These are phyloP conservation scores for Trinectes maculatus DNA, from an alignment of 2,113 vertebrate species.

Conservation along the genomic window DNA sequence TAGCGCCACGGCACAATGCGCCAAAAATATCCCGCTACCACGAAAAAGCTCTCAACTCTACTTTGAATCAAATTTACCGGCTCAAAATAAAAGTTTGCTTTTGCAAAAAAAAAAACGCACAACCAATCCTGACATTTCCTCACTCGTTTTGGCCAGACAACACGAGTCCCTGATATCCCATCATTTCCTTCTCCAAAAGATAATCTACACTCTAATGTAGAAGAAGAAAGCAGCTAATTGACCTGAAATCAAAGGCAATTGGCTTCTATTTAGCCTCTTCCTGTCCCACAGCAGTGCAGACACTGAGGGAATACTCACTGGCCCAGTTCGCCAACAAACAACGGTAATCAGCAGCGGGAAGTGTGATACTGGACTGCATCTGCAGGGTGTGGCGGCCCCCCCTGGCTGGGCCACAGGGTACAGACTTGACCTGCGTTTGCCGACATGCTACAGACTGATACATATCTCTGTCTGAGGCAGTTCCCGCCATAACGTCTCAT, in stretches of 20 bases:
- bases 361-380: constrained; percentile 39
- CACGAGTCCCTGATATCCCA: constrained; percentile 36
- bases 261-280: constrained; percentile 74
- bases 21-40: constrained; percentile 49
- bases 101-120: constrained; percentile 11
- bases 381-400: constrained; percentile 47
- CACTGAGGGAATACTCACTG: constrained; percentile 47
- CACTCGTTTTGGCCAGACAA: constrained; percentile 48
- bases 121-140: constrained; percentile 5
- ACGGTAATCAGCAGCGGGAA: constrained; percentile 39
- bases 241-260: constrained; percentile 79
- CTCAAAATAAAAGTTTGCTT: constrained; percentile 19
- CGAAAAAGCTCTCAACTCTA: constrained; percentile 39
- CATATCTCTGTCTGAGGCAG: constrained; percentile 48
- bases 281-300: constrained; percentile 62
- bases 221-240: constrained; percentile 75
- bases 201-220: constrained; percentile 68
- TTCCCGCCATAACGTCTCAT: constrained; percentile 59
- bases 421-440: constrained; percentile 53
- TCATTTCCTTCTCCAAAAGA: constrained; percentile 64
- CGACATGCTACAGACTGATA: constrained; percentile 54
- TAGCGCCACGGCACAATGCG: constrained; percentile 23
- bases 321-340: constrained; percentile 52
- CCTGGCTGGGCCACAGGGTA: constrained; percentile 37
- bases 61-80: constrained; percentile 19